phyloP scores from a whole-genome alignment of 37 sponge, comb jelly and placozoan genomes.

The Aplysina aerophoba region DNA sequence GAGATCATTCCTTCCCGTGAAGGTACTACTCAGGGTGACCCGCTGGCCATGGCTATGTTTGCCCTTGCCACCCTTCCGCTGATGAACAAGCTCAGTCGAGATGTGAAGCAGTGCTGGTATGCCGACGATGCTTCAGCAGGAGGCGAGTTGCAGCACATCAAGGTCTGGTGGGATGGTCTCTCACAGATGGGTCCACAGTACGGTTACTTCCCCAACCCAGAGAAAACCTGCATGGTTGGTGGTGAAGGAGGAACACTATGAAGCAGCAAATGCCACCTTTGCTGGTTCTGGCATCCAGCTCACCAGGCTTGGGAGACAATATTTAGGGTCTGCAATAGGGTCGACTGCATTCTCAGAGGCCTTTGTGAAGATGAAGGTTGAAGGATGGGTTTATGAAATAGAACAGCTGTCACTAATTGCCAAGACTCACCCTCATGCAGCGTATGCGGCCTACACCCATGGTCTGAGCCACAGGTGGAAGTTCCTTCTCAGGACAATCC shows the following conservation, averaged over 20 bases:
- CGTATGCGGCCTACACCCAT: background rate
- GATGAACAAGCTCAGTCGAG: background rate
- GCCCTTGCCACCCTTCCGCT: slow-evolving; percentile 8
- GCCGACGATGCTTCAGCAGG: slow-evolving; percentile 49
- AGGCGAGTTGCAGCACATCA: background rate
- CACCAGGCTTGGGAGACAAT: background rate
- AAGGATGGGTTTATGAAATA: background rate
- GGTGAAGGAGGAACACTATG: background rate
- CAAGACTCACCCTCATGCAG: slow-evolving; percentile 12
- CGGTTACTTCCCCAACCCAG: too few relatives aligned
- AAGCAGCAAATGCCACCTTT: background rate
- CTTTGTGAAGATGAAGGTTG: background rate
- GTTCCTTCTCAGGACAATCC: too few relatives aligned
- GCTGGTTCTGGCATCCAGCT: background rate
- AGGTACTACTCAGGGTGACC: slow-evolving; percentile 30
- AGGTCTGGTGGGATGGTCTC: slow-evolving; percentile 43
- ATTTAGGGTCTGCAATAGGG: slow-evolving; percentile 2
- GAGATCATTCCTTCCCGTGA: slow-evolving; percentile 25
- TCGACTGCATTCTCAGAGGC: background rate
- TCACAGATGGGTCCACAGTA: background rate
- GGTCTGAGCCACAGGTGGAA: background rate
- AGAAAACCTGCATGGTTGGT: too few relatives aligned
- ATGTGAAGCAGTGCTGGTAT: too few relatives aligned
- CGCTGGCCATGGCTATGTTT: slow-evolving; percentile 1
- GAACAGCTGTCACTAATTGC: slow-evolving; percentile 1